A percentile compares a stretch with the other conserved stretches of the same genome.
These are phyloP conservation scores for Rhynchonycteris naso DNA, from an alignment of 2,797 vertebrate species.

Conservation along the genomic window DNA sequence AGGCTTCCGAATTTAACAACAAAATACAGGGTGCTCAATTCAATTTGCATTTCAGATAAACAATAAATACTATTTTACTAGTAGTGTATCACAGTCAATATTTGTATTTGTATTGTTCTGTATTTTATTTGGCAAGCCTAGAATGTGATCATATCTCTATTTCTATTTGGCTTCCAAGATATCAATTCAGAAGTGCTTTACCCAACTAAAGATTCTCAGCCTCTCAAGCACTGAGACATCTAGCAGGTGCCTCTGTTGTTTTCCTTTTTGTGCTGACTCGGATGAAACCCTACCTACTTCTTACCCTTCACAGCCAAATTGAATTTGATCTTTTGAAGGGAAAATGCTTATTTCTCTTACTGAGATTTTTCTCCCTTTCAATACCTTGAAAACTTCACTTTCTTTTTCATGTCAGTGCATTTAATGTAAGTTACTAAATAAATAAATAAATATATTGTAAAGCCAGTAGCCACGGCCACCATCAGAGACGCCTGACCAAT, in stretches of 20 bases:
- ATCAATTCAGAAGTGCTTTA: neutral
- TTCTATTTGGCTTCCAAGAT: neutral
- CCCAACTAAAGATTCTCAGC: neutral
- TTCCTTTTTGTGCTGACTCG: neutral
- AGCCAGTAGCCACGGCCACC: no score
- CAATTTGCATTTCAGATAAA: conserved; percentile 11
- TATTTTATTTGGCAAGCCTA: neutral
- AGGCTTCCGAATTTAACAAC: neutral
- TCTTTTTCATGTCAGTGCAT: conserved; percentile 46
- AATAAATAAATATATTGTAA: no score
- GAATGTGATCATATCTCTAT: neutral
- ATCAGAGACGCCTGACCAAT: no score
- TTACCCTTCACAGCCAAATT: neutral
- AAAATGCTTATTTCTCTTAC: conserved; percentile 13
- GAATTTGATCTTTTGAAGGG: neutral
- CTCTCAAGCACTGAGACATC: neutral
- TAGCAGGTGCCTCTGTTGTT: neutral
- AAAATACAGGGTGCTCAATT: neutral
- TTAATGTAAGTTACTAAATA: neutral
- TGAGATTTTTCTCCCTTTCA: conserved; percentile 8
- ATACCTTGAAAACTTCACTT: conserved; percentile 9
- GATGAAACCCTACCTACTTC: neutral
- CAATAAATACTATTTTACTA: neutral
- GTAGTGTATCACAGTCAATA: neutral
- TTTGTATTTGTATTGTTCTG: neutral